These are phyloP conservation scores for Drosophila mulleri DNA, from an alignment of 2,888 invertebrate species.

Conservation along the genomic window DNA sequence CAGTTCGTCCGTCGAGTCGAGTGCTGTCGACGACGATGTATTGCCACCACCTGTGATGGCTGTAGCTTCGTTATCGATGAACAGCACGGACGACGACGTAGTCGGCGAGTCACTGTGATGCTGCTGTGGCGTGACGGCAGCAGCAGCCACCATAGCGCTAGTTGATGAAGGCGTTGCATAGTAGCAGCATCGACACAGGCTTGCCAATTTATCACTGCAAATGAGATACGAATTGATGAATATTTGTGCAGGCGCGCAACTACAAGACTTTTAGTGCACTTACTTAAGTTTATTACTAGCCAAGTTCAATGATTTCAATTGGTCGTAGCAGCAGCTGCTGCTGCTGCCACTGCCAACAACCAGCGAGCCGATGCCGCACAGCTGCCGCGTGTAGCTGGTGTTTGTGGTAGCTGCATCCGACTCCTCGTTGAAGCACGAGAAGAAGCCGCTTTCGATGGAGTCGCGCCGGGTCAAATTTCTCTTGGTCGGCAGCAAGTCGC, in stretches of 20 bases:
- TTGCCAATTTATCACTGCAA: constrained; percentile 83
- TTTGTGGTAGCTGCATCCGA: constrained; percentile 88
- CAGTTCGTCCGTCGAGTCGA: constrained; percentile 87
- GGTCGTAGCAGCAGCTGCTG: constrained; percentile 81
- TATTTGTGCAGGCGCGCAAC: not conserved
- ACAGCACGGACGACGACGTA: constrained; percentile 85
- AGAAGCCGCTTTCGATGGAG: constrained; percentile 95
- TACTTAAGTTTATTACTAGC: constrained; percentile 77
- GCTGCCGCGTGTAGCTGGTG: constrained; percentile 72
- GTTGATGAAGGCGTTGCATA: constrained; percentile 73
- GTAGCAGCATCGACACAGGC: constrained; percentile 84
- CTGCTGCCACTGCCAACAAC: constrained; percentile 64
- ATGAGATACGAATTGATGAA: not conserved
- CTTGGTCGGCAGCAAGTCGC: constrained; percentile 73
- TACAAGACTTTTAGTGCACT: constrained; percentile 22
- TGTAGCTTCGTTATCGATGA: constrained; percentile 87
- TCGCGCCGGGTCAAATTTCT: constrained; percentile 89
- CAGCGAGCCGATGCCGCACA: constrained; percentile 70
- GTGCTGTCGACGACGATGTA: constrained; percentile 82
- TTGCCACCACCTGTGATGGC: constrained; percentile 57
- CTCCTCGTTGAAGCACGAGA: constrained; percentile 94
- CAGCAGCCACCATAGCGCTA: constrained; percentile 62
- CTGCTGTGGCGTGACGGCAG: constrained; percentile 59
- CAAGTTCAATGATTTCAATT: constrained; percentile 81
- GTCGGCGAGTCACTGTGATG: constrained; percentile 85